phyloP scores from a whole-genome alignment of 30 jellyfish, hydroid and myxozoan species.

The Haliclystus octoradiatus region DNA sequence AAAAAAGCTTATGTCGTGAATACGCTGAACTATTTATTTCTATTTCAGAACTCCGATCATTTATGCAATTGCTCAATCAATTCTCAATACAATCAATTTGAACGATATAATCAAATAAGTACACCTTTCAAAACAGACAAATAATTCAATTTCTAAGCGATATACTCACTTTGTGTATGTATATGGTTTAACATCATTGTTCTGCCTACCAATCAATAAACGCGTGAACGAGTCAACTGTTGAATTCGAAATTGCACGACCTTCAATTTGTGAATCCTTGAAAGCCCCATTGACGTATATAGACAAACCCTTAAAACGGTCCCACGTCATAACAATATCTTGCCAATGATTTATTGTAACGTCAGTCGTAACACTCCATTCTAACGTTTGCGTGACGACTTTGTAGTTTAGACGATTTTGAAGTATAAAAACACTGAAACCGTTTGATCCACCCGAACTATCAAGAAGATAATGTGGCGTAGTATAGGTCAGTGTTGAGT shows the following conservation, averaged over 20 bases:
- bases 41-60: too few relatives aligned
- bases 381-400: constrained; percentile 53
- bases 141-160: too few relatives aligned
- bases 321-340: constrained; percentile 96
- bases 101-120: too few relatives aligned
- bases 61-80: too few relatives aligned
- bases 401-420: constrained; percentile 71
- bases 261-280: constrained; percentile 68
- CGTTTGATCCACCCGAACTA: constrained; percentile 91
- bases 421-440: constrained; percentile 70
- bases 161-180: constrained; percentile 66
- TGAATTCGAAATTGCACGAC: constrained; percentile 37
- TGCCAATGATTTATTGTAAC: constrained; percentile 83
- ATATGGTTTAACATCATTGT: constrained; percentile 71
- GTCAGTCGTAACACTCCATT: constrained; percentile 83
- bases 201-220: constrained; percentile 60
- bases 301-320: constrained; percentile 63
- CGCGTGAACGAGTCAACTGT: constrained; percentile 61
- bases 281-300: constrained; percentile 88
- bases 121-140: too few relatives aligned
- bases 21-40: too few relatives aligned
- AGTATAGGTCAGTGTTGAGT: constrained; percentile 31
- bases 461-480: constrained; percentile 77
- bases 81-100: too few relatives aligned
- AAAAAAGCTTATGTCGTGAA: too few relatives aligned